Percentiles rank a stretch among this genome's conserved stretches.
Conservation (phyloP, 2,888 invertebrate species). For the Lamellibrachia columna region DNA sequence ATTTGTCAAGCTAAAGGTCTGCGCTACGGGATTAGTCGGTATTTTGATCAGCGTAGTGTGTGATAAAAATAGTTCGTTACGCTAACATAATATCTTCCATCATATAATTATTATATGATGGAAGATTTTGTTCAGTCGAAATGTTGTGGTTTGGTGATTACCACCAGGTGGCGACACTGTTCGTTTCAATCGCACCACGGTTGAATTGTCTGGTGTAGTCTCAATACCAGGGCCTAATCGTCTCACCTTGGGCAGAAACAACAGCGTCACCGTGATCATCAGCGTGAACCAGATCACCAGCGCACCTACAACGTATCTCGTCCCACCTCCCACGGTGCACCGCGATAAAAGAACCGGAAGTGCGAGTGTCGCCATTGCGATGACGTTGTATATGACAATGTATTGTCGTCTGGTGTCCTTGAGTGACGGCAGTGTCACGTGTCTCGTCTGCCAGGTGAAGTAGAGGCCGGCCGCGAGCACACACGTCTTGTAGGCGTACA, state of each 20-base stretch:
- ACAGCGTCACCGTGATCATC: conserved; percentile 31
- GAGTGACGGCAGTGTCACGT: conserved; percentile 38
- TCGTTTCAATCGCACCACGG: no score
- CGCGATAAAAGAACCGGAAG: conserved; percentile 34
- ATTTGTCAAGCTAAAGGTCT: no score
- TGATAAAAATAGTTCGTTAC: no score
- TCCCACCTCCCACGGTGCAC: neutral
- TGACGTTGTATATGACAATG: conserved; percentile 28
- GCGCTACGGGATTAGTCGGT: no score
- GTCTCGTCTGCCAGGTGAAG: conserved; percentile 38
- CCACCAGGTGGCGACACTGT: no score
- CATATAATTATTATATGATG: no score
- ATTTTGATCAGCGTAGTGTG: no score
- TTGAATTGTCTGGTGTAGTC: neutral
- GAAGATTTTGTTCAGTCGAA: no score
- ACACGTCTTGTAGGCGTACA: conserved; percentile 35
- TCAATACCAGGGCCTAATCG: neutral
- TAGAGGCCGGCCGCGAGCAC: conserved; percentile 30
- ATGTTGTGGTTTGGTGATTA: no score
- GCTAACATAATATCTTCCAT: no score
- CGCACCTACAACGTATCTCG: conserved; percentile 31
- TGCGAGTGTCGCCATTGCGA: conserved; percentile 30
- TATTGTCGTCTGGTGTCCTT: conserved; percentile 31
- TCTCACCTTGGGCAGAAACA: conserved; percentile 39
- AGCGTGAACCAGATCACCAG: conserved; percentile 32